A percentile compares a stretch with the other conserved stretches of the same genome.
Conservation (phyloP, 2,797 vertebrate species). For the Merluccius polli region DNA sequence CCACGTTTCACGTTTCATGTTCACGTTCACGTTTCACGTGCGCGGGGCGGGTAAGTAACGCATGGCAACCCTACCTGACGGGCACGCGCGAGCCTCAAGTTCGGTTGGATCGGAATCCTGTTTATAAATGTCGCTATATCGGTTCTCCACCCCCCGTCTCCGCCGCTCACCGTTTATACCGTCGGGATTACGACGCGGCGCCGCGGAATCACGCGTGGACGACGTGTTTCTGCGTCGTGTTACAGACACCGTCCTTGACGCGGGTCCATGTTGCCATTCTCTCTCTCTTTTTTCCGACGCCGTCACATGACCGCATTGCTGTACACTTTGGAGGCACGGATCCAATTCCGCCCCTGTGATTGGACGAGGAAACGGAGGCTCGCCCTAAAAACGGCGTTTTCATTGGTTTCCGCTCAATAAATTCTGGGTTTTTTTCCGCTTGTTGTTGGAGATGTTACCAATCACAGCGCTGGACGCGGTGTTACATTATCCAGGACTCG, state of each 20-base stretch:
- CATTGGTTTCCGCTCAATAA: slow-evolving; percentile 62
- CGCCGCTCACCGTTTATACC: slow-evolving; percentile 43
- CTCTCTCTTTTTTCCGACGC: slow-evolving; percentile 43
- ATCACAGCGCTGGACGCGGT: slow-evolving; percentile 6
- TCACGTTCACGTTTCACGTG: background rate
- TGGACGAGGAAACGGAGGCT: slow-evolving; percentile 71
- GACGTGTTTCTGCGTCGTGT: slow-evolving; percentile 49
- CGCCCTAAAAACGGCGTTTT: slow-evolving; percentile 54
- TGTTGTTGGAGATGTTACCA: slow-evolving; percentile 38
- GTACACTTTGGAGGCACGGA: slow-evolving; percentile 70
- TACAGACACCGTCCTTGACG: slow-evolving; percentile 73
- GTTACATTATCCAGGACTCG: slow-evolving; percentile 14
- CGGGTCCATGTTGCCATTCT: slow-evolving; percentile 76
- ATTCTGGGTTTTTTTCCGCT: slow-evolving; percentile 60
- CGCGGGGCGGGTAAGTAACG: background rate
- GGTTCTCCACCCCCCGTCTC: background rate
- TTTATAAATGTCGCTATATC: slow-evolving; percentile 24
- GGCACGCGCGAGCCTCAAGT: slow-evolving; percentile 55
- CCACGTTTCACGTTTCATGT: no score
- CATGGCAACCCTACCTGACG: slow-evolving; percentile 16
- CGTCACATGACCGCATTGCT: slow-evolving; percentile 76
- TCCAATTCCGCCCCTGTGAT: slow-evolving; percentile 56
- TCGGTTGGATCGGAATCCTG: slow-evolving; percentile 52
- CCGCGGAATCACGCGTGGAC: slow-evolving; percentile 28
- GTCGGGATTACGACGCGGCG: background rate